Percentiles rank a stretch among this genome's conserved stretches.
Evolutionary conservation across 2,113 vertebrate genomes (phyloP).

Genomic region (Nothoprocta pentlandii): DNA sequence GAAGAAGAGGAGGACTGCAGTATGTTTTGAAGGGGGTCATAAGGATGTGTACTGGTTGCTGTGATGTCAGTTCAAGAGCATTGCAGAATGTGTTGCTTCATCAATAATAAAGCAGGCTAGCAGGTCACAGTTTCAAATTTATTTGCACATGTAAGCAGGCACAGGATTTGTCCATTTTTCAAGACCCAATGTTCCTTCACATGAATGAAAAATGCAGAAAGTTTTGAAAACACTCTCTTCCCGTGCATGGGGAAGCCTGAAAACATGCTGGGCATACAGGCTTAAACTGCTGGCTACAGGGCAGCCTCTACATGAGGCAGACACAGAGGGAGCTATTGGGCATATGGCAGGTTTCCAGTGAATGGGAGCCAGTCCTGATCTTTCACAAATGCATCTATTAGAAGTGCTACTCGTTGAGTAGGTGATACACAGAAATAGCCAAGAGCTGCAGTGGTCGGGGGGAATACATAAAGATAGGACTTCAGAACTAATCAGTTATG

Average conservation of each 20-base stretch:
- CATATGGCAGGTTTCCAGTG: neutral
- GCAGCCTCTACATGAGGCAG: neutral
- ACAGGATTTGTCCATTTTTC: neutral
- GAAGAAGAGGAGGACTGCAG: neutral
- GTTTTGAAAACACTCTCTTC: neutral
- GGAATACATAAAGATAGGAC: neutral
- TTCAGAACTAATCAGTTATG: neutral
- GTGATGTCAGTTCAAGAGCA: neutral
- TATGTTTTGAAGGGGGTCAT: neutral
- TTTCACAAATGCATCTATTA: neutral
- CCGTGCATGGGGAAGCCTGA: neutral
- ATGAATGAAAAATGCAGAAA: neutral
- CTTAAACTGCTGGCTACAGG: neutral
- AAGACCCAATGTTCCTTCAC: neutral
- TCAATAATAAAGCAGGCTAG: neutral
- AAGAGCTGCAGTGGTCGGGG: neutral
- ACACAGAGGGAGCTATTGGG: neutral
- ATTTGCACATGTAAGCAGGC: neutral
- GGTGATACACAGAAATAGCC: neutral
- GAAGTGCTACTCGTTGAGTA: neutral
- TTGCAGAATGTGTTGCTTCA: neutral
- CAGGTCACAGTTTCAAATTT: neutral
- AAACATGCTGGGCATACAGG: accelerated
- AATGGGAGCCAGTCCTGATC: neutral
- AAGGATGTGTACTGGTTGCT: neutral